Percentiles rank a stretch among this genome's conserved stretches.
phyloP scores from a whole-genome alignment of 2,797 vertebrate genomes.

The Channallabes apus region DNA sequence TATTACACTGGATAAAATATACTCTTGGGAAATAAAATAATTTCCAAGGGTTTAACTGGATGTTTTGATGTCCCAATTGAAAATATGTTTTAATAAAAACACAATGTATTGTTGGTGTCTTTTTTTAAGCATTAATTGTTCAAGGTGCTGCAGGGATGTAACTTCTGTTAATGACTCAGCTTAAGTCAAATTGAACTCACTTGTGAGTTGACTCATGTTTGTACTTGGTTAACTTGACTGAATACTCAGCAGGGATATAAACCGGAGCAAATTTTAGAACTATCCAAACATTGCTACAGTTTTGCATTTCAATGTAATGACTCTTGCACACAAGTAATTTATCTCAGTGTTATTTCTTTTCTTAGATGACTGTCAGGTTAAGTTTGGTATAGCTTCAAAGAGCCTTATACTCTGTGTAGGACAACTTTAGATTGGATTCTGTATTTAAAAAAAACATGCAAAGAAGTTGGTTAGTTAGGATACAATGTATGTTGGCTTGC shows the following conservation, averaged over 20 bases:
- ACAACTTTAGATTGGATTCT: not conserved
- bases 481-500: not conserved
- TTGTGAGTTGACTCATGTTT: not conserved
- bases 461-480: too few species aligned
- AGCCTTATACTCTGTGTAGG: not conserved
- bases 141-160: not conserved
- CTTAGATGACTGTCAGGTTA: not conserved
- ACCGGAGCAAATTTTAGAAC: not conserved
- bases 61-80: slow-evolving; percentile 38
- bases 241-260: not conserved
- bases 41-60: slow-evolving; percentile 2
- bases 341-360: not conserved
- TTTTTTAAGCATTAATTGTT: not conserved
- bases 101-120: not conserved
- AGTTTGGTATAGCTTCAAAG: not conserved
- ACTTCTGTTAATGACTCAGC: not conserved
- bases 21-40: not conserved
- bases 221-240: not conserved
- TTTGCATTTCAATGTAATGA: not conserved
- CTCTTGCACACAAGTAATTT: not conserved
- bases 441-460: not conserved
- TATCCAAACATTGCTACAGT: not conserved
- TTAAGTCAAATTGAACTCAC: not conserved
- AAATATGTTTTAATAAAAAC: slow-evolving; percentile 38
- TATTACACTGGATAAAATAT: slow-evolving; percentile 23